Base-by-base conservation (phyloP, 1,140 invertebrate genomes). In the Penaeus japonicus region DNA sequence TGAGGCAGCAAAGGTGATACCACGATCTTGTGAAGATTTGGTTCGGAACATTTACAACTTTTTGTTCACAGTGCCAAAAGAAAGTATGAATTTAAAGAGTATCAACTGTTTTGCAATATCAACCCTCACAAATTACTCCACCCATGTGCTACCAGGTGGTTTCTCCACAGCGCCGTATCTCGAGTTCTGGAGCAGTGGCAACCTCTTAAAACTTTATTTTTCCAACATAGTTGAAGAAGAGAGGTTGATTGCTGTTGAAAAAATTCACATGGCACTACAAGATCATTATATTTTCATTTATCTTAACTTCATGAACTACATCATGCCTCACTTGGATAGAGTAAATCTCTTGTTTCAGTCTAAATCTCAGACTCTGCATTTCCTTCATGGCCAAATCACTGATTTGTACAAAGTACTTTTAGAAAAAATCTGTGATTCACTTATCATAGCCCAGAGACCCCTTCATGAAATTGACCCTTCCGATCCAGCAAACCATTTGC, bases 111-210 rank as follows among this genome's bases (percentile, higher is more conserved):
- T 27, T 77, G 75, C 20, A 39, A 39, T 20, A 39, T 35, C 5
- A 77, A 77, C n/a, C 75, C 75, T 10, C 75, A 77, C 75, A 77
- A 77, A 27, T 27, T 77, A 77, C 32, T 77, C n/a, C 75, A 77
- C 35, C n/a, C 32, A 30, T 27, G n/a, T 35, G n/a, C n/a, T 12
- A 77, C 75, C 32, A 24, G 75, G 32, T 77, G 75, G 75, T 39
- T 77, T 27, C 35, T 77, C 5, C 75, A 32, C 32, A 35, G 32
- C 5, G 75, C 75, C 10, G 75, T 77, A 10, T 30, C 27, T 10
- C 5, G 75, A 77, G 22, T 77, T 12, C 4, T 77, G 10, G 75
- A 77, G 20, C 75, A 77, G 1, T 77, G 75, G 27, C n/a, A 35
- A 77, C 75, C 75, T 32, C 10, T 27, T 30, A 77, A 77, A 0